Evolutionary conservation across 2,888 invertebrate species (phyloP), one percentile per base, ranked within the genome.

Genomic region (Drosophila tanythrix): DNA sequence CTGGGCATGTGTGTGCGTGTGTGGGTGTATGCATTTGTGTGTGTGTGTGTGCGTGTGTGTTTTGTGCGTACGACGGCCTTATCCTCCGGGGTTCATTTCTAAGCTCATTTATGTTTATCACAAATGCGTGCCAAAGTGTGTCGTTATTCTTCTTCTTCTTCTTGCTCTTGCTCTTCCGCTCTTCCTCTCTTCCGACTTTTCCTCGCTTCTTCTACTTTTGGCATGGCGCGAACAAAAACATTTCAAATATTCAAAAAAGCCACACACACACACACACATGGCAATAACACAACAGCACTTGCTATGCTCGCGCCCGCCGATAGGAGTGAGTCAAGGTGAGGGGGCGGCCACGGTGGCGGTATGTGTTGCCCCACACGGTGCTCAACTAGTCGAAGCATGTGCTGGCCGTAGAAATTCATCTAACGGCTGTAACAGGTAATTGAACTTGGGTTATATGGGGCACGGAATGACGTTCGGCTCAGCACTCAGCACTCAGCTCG

Each of bases 81-180:
- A 91, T 92, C 91, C 92, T 91, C 89, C 86, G 92, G 92, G 92
- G 91, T 92, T 92, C 91, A 91, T 92, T 91, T 92, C 92, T 93
- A 92, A 92, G 93, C 92, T 91, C 92, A 91, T 92, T 92, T 93
- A 92, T 92, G 92, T 92, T 93, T 93, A 93, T 92, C 91, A 91
- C 92, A 92, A 92, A 92, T 92, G 92, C 92, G 92, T 92, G 92
- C 92, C 90, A 90, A 91, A 88, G 91, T 86, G 85, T 90, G 85
- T 88, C 85, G 85, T 86, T 86, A 86, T 91, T 81, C 87, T 90
- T 83, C 68, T 72, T 79, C 82, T 74, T 74, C 70, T 48, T 53
- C 76, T 56, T 46, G 21, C 21, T 21, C 21, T 21, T 21, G 43
- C 43, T 46, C 21, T 46, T 36, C 15, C 15, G 15, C 36, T 36